Conservation (phyloP, 2,797 vertebrate genomes). For the Morus bassanus region DNA sequence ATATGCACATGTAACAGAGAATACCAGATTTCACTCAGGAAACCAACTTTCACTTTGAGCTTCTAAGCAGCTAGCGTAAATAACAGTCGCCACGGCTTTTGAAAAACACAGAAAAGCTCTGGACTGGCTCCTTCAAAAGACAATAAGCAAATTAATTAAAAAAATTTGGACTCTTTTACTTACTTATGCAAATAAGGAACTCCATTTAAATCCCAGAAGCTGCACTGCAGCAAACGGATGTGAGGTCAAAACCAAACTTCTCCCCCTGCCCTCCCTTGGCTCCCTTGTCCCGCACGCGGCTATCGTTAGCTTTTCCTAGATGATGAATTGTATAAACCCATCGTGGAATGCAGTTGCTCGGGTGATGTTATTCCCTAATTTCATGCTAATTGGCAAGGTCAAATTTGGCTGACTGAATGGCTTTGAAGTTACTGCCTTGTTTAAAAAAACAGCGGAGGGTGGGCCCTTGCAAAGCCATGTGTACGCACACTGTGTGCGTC, state of each 20-base stretch:
- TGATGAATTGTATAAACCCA: conserved; percentile 8
- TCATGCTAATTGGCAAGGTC: conserved; percentile 28
- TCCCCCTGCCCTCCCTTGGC: not conserved
- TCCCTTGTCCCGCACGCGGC: not conserved
- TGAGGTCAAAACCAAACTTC: not conserved
- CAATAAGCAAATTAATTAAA: not conserved
- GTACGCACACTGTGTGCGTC: not conserved
- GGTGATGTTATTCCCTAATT: conserved; percentile 34
- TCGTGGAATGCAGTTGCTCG: not conserved
- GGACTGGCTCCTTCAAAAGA: not conserved
- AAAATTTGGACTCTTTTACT: not conserved
- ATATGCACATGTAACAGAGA: conserved; percentile 13
- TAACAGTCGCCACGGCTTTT: not conserved
- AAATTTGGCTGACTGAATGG: not conserved
- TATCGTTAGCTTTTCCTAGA: not conserved
- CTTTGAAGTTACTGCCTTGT: conserved; percentile 15
- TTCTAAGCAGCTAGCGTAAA: conserved; percentile 26
- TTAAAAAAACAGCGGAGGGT: not conserved
- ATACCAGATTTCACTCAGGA: conserved; percentile 52
- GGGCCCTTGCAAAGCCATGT: not conserved
- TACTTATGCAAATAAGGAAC: not conserved
- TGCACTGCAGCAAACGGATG: not conserved
- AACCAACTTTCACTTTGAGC: conserved; percentile 48
- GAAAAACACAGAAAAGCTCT: not conserved
- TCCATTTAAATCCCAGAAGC: not conserved